phyloP scores from a whole-genome alignment of 2,888 invertebrate genomes.

The Ferrisia virgata region DNA sequence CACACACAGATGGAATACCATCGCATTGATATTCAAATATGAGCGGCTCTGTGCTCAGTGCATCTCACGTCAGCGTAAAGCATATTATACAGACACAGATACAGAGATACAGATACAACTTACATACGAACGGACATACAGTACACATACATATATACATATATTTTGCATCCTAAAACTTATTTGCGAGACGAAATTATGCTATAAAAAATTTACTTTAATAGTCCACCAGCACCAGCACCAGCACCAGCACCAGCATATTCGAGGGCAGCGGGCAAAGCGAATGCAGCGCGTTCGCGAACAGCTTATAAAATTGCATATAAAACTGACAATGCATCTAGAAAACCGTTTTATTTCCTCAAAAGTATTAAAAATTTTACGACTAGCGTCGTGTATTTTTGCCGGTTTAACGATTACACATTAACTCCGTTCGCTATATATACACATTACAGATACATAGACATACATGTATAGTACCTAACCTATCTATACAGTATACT shows the following conservation, averaged over 20 bases:
- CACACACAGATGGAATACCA: too few relatives aligned
- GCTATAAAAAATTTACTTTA: conserved; percentile 22
- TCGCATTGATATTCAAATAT: too few relatives aligned
- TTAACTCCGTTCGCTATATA: neutral
- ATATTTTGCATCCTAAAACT: conserved; percentile 19
- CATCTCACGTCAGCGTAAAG: too few relatives aligned
- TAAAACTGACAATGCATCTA: conserved; percentile 42
- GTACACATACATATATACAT: too few relatives aligned
- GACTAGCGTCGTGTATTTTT: conserved; percentile 39
- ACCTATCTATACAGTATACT: too few relatives aligned
- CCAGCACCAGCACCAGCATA: neutral
- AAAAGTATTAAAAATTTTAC: conserved; percentile 40
- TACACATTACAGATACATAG: too few relatives aligned
- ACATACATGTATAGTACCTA: too few relatives aligned
- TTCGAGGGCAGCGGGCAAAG: neutral
- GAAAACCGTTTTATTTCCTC: conserved; percentile 40
- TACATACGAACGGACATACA: too few relatives aligned
- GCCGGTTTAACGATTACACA: conserved; percentile 41
- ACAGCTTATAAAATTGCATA: conserved; percentile 43
- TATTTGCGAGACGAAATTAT: conserved; percentile 23
- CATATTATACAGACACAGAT: too few relatives aligned
- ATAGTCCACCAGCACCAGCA: neutral
- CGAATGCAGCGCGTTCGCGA: conserved; percentile 13
- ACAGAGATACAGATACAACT: neutral
- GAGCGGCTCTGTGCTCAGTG: too few relatives aligned